Base-by-base conservation (phyloP, 2,888 invertebrate species). In the Orthosia gracilis region DNA sequence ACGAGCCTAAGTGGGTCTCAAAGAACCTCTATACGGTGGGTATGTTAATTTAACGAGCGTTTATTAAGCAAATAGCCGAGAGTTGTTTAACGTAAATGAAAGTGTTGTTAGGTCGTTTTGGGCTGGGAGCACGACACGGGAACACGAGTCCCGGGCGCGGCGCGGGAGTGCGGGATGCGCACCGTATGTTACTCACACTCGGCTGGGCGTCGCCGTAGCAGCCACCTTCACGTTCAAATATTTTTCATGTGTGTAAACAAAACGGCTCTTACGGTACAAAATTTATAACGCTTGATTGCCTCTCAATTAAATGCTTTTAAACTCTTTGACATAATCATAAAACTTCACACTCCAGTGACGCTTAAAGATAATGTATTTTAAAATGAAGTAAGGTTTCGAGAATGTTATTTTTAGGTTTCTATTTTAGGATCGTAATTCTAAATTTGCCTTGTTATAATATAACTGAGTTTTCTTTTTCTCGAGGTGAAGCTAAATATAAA, bases 11-110 rank as follows among this genome's bases (percentile, higher is more conserved):
- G 78, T 78, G 80, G 74, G 78, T 73, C 81, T 88, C 80, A 88
- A 85, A 90, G 87, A 89, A 86, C 84, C 81, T 83, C 85, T 86
- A 87, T 88, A 85, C 77, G 80, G 88, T 86, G 85, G 83, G 87
- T 90, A 89, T 90, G 91, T 90, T 91, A 91, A 89, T 90, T 87
- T 89, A 88, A 91, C 89, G 89, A 90, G 91, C 87, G 84, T 90
- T 89, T 91, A 91, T 90, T 90, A 90, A 90, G 89, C 83, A 89
- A 91, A 91, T 89, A 88, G 88, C 87, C 73, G 88, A 88, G 90
- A 91, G 88, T 90, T 90, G 84, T 87, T 80, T 87, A 88, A 89
- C 88, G 87, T 86, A 88, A 91, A 89, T 87, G 89, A 86, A 89
- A 91, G 87, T 89, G 91, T 88, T 89, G 89, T 89, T 88, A 88